Evolutionary conservation across 1,140 invertebrate species (phyloP).

Genomic region (Atta cephalotes): DNA sequence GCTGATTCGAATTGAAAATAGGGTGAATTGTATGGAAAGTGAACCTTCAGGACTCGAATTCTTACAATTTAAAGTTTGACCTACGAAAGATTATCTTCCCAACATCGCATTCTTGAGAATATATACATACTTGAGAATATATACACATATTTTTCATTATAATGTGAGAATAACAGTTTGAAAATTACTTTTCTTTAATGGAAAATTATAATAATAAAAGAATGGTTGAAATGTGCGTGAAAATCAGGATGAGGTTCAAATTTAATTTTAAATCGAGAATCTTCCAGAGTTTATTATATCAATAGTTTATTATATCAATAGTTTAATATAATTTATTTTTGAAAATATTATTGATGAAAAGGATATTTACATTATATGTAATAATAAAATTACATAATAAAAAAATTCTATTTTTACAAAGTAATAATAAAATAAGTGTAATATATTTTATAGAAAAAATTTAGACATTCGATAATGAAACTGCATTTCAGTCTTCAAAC

Average conservation of each 20-base stretch:
- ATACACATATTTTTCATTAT: background rate
- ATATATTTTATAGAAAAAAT: background rate
- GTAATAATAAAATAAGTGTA: background rate
- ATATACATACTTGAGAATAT: background rate
- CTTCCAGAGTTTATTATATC: background rate
- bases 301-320: constrained; percentile 14
- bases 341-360: background rate
- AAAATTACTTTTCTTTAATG: background rate
- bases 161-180: background rate
- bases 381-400: background rate
- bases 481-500: background rate
- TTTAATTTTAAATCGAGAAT: constrained; percentile 6
- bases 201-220: background rate
- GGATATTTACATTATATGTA: background rate
- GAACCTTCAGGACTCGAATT: background rate
- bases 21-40: constrained; percentile 27
- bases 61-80: constrained; percentile 20
- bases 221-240: background rate
- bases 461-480: background rate
- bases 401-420: background rate
- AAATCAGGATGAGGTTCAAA: background rate
- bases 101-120: background rate
- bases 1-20: constrained; percentile 19
- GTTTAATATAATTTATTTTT: background rate
- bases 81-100: constrained; percentile 2